These are phyloP conservation scores for Aegithalos caudatus DNA, from an alignment of 2,113 vertebrate genomes.

Conservation along the genomic window DNA sequence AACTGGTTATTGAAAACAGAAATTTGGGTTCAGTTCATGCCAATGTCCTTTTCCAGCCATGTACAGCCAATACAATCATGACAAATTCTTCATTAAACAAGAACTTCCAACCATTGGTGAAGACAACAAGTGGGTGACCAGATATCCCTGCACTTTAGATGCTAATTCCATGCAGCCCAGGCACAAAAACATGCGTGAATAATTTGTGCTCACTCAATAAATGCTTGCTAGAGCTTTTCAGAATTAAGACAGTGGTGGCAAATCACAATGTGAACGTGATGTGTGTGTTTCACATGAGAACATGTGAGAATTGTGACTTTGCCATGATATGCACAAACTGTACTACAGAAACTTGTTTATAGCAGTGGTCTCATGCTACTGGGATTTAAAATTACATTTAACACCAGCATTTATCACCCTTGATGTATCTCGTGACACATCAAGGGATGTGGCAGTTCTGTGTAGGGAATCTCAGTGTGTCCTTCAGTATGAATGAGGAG, in stretches of 20 bases:
- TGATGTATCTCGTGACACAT: neutral
- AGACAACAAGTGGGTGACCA: neutral
- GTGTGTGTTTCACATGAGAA: neutral
- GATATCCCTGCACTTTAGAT: neutral
- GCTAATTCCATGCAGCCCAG: neutral
- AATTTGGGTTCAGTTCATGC: neutral
- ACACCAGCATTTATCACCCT: neutral
- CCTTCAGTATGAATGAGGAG: neutral
- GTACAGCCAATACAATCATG: neutral
- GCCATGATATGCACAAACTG: neutral
- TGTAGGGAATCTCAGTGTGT: neutral
- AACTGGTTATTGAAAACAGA: neutral
- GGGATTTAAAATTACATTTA: neutral
- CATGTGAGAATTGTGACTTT: neutral
- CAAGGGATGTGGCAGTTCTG: neutral
- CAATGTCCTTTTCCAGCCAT: neutral
- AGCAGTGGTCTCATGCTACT: neutral
- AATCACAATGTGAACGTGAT: neutral
- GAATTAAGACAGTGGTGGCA: neutral
- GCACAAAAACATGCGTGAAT: neutral
- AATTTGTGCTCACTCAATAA: neutral
- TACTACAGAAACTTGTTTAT: neutral
- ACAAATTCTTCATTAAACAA: neutral
- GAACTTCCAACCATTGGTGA: neutral
- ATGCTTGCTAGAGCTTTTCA: neutral